Evolutionary conservation across 2,797 vertebrate species (phyloP), one percentile per base, ranked within the genome.

Genomic region (Schizopygopsis pylzovi): DNA sequence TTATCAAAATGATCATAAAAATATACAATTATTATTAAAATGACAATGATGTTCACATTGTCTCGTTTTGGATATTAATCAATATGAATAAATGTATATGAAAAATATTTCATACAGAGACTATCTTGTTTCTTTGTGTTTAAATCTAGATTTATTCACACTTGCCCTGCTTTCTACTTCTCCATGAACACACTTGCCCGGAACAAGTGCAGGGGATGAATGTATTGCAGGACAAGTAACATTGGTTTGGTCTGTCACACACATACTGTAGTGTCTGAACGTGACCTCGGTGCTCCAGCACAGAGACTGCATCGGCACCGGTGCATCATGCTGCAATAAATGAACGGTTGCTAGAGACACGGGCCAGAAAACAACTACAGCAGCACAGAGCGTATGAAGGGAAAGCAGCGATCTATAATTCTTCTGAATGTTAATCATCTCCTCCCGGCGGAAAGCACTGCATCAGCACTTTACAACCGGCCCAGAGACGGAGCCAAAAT

Each of bases 341-440:
- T 45, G 80, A 73, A 52, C 12, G 12, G 25, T 71, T 75, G 43
- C 75, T 70, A 37, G 76, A 81, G 75, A 71, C 79, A 85, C 61
- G 20, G 70, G 45, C 82, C 75, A 67, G 54, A 85, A 89, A 87
- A 87, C 85, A 77, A 84, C 65, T 52, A 76, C 65, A 77, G 83
- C 65, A 72, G 76, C 81, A 75, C 59, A 47, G 77, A 78, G 43
- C 45, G 63, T 65, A 77, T 22, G 16, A 79, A 76, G 71, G 56
- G 77, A 83, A 79, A 85, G 63, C 83, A 80, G 81, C 56, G 37
- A 88, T 87, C 85, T 86, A 89, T 87, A 89, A 86, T 86, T 87
- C 81, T 82, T 87, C 72, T 84, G 83, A 90, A 90, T 89, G 70
- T 76, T 89, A 88, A 90, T 89, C 76, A 86, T 85, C 85, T 88